Evolutionary conservation across 2,113 vertebrate genomes (phyloP).

Genomic region (Epinephelus fuscoguttatus): DNA sequence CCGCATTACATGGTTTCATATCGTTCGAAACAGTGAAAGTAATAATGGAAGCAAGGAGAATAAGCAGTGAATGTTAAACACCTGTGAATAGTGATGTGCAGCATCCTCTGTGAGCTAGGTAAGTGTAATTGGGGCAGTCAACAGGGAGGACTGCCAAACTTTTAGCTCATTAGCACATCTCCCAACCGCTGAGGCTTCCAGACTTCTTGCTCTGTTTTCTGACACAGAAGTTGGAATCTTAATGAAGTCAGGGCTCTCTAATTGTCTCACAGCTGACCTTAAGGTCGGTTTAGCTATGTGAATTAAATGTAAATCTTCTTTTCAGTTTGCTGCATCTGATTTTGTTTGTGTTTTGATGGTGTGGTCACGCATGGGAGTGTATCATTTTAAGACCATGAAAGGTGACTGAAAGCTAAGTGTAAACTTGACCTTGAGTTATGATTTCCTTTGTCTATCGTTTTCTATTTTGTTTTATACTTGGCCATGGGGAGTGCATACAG

Average conservation of each 20-base stretch:
- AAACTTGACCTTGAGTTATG: too few species aligned
- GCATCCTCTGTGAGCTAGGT: background rate
- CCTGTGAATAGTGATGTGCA: conserved; percentile 7
- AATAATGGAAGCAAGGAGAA: conserved; percentile 18
- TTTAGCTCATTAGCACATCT: conserved; percentile 38
- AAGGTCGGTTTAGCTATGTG: conserved; percentile 7
- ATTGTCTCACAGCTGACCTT: conserved; percentile 35
- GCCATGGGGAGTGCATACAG: too few species aligned
- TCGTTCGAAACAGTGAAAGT: background rate
- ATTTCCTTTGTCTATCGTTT: too few species aligned
- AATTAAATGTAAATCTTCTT: background rate
- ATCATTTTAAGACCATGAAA: too few species aligned
- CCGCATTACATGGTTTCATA: conserved; percentile 31
- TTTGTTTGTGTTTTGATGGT: conserved; percentile 1
- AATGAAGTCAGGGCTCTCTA: conserved; percentile 31
- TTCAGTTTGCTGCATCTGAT: background rate
- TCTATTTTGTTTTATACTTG: too few species aligned
- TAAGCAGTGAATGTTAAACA: conserved; percentile 27
- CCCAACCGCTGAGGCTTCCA: background rate
- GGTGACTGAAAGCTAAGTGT: too few species aligned
- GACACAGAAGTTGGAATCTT: conserved; percentile 9
- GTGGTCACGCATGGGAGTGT: too few species aligned
- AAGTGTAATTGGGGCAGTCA: conserved; percentile 37
- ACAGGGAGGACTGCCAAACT: conserved; percentile 28
- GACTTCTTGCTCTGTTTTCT: background rate